phyloP scores from a whole-genome alignment of 2,797 vertebrate species.

The Eurystomus glaucurus region DNA sequence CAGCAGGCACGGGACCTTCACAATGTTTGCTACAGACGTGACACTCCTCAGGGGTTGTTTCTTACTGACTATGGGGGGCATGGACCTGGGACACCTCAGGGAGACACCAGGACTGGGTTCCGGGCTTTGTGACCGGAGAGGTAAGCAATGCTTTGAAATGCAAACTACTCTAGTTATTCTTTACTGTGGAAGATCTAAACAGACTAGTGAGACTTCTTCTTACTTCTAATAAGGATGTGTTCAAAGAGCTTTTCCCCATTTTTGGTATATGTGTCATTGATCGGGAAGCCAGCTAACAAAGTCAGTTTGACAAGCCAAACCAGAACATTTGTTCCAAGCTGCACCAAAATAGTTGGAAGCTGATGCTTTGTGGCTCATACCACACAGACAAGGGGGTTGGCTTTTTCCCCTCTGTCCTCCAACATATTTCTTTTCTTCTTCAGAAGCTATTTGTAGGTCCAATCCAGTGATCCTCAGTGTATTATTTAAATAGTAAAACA shows the following conservation, averaged over 20 bases:
- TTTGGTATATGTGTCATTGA: conserved; percentile 9
- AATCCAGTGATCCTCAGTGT: conserved; percentile 14
- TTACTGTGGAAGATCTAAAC: conserved; percentile 10
- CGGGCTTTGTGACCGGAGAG: neutral
- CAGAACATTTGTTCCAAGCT: conserved; percentile 37
- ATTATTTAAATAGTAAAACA: conserved; percentile 7
- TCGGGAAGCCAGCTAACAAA: conserved; percentile 11
- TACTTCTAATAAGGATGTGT: neutral
- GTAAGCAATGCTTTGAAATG: conserved; percentile 7
- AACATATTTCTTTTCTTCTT: neutral
- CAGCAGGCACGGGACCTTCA: neutral
- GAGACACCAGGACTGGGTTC: neutral
- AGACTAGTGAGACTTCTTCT: neutral
- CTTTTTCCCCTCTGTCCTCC: neutral
- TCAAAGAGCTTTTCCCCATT: neutral
- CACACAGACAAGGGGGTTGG: neutral
- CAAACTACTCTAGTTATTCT: neutral
- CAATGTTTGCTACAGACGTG: neutral
- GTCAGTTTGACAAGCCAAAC: conserved; percentile 14
- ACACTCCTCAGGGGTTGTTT: neutral
- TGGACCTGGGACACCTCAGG: neutral
- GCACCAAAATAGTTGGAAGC: conserved; percentile 34
- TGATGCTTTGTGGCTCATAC: conserved; percentile 27
- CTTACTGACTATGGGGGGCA: neutral
- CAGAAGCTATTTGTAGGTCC: conserved; percentile 11